Conservation (phyloP, 1,140 invertebrate genomes). For the Drosophila tsacasi region DNA sequence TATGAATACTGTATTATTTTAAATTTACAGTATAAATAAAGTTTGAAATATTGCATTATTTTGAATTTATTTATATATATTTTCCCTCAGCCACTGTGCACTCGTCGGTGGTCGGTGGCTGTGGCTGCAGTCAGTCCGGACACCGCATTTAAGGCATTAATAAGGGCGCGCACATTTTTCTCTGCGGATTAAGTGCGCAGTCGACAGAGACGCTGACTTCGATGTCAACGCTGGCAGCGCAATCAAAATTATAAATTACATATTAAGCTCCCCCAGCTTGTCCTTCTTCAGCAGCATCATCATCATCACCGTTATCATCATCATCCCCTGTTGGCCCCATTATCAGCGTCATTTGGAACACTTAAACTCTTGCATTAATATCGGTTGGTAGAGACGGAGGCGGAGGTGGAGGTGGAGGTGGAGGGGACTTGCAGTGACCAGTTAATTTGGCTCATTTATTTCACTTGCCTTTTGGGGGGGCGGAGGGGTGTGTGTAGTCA, state of each 20-base stretch:
- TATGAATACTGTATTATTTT: background rate
- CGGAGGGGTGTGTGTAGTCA: background rate
- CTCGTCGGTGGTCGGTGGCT: background rate
- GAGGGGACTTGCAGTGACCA: conserved; percentile 30
- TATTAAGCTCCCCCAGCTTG: conserved; percentile 49
- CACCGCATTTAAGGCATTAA: conserved; percentile 43
- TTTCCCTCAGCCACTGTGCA: conserved; percentile 10
- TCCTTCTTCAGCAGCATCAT: conserved; percentile 6
- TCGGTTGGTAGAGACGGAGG: conserved; percentile 1
- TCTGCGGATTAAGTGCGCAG: conserved; percentile 49
- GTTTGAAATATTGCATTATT: background rate
- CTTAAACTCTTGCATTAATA: conserved; percentile 64
- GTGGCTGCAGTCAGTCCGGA: conserved; percentile 12
- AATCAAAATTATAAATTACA: conserved; percentile 66
- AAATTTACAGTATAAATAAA: background rate
- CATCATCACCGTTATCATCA: background rate
- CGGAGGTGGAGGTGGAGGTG: background rate
- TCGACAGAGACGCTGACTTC: conserved; percentile 30
- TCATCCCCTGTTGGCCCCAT: conserved; percentile 34
- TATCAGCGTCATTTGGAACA: conserved; percentile 59
- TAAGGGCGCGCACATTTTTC: conserved; percentile 48
- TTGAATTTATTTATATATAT: too few species aligned
- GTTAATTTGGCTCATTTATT: conserved; percentile 54
- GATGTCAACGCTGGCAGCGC: conserved; percentile 47
- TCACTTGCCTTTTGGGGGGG: conserved; percentile 22